These are phyloP conservation scores for Tympanuchus pallidicinctus DNA, from an alignment of 2,113 vertebrate genomes.

Conservation along the genomic window DNA sequence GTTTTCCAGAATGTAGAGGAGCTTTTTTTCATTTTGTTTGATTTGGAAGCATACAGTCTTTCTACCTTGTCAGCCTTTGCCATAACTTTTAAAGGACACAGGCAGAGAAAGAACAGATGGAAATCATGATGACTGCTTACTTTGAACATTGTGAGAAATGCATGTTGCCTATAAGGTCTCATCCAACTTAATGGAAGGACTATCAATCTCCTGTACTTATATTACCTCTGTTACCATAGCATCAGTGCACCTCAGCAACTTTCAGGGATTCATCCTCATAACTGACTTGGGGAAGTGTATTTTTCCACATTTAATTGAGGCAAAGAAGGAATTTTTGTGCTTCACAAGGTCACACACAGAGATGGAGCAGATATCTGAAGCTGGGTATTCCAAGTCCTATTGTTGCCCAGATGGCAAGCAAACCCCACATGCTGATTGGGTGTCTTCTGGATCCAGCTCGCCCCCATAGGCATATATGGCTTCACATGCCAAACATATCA, in stretches of 20 bases:
- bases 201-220: background rate
- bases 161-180: slow-evolving; percentile 6
- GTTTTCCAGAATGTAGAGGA: background rate
- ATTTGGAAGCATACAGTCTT: background rate
- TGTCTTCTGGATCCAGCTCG: background rate
- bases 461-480: background rate
- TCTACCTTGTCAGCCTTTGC: background rate
- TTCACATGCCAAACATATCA: background rate
- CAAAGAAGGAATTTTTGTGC: background rate
- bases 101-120: slow-evolving; percentile 39
- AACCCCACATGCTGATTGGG: accelerated
- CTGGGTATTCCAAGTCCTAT: background rate
- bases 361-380: background rate
- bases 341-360: background rate
- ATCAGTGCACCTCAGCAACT: slow-evolving; percentile 13
- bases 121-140: slow-evolving; percentile 46
- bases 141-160: slow-evolving; percentile 2
- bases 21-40: background rate
- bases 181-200: slow-evolving; percentile 34
- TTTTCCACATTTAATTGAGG: background rate
- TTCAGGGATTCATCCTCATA: background rate
- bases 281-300: background rate
- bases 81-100: slow-evolving; percentile 12
- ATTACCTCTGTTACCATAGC: background rate
- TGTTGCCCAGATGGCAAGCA: background rate